phyloP scores from a whole-genome alignment of 2,797 vertebrate genomes.

The Phataginus tricuspis region DNA sequence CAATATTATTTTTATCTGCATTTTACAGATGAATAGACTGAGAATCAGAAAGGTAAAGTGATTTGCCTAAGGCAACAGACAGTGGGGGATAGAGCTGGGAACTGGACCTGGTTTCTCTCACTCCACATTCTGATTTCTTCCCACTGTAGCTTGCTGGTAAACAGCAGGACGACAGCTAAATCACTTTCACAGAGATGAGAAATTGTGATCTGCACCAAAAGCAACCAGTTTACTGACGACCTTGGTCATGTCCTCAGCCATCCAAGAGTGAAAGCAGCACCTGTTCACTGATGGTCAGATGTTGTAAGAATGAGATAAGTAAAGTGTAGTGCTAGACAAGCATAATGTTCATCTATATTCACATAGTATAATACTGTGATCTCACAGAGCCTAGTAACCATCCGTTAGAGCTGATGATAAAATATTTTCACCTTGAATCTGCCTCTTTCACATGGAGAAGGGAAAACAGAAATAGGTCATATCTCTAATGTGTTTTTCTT shows the following conservation, averaged over 20 bases:
- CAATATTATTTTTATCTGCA: neutral
- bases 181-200: neutral
- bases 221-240: neutral
- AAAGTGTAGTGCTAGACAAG: neutral
- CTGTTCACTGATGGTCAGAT: neutral
- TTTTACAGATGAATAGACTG: slow-evolving; percentile 53
- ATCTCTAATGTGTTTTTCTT: neutral
- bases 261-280: neutral
- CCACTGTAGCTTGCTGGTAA: neutral
- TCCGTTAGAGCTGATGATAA: neutral
- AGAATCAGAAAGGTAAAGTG: neutral
- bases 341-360: neutral
- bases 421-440: slow-evolving; percentile 34
- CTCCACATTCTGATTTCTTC: neutral
- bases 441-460: neutral
- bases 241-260: neutral
- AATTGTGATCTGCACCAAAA: neutral
- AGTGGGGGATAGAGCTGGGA: neutral
- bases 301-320: neutral
- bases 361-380: neutral
- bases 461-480: slow-evolving; percentile 12
- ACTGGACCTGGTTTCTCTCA: neutral
- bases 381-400: neutral
- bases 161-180: neutral
- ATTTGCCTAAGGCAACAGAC: neutral